Evolutionary conservation across 1,140 invertebrate species (phyloP), one percentile per base, ranked within the genome.

Genomic region (Pogonognathellus flavescens): DNA sequence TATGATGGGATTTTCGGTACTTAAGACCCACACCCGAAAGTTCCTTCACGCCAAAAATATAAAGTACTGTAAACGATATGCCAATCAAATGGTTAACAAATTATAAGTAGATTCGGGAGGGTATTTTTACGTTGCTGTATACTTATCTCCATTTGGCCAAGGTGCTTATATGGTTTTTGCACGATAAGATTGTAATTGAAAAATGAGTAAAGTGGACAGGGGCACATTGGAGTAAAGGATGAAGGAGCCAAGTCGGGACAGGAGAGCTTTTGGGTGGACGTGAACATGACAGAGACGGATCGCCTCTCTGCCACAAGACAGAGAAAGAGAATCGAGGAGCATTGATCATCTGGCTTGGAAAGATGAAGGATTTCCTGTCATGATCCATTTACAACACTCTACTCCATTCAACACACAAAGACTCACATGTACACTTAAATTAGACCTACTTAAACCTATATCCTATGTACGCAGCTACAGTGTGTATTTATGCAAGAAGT

Each of bases 231-330:
- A 55, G 25, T 41, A 41, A 41, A 41, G 31, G 31, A 41, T 41
- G 31, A 41, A 1, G 31, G 31, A 41, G 31, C 10, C 4, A 57
- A 16, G 22, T 82, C 1, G 81, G n/a, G 7, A 52, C 5, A 25
- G 2, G 49, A 52, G n/a, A 59, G 50, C 18, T 55, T 10, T 10
- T 14, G 50, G 22, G 3, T 50, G 13, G 41, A 76, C 14, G 25
- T 76, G 70, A 50, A 76, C 70, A 60, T 85, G 84, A 85, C 84
- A 80, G 84, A 85, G 84, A 85, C 84, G 57, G 66, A 85, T 85
- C 31, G 49, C 76, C 31, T 85, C 59, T 50, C 76, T 62, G 31
- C 49, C 25, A 53, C 41, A 57, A 59, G 80, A 53, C 53, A 57
- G 16, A 55, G 31, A 41, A 41, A 41, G 31, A 41, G 31, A 41